Evolutionary conservation across 2,888 invertebrate species (phyloP), one percentile per base, ranked within the genome.

Genomic region (Agrotis segetum): DNA sequence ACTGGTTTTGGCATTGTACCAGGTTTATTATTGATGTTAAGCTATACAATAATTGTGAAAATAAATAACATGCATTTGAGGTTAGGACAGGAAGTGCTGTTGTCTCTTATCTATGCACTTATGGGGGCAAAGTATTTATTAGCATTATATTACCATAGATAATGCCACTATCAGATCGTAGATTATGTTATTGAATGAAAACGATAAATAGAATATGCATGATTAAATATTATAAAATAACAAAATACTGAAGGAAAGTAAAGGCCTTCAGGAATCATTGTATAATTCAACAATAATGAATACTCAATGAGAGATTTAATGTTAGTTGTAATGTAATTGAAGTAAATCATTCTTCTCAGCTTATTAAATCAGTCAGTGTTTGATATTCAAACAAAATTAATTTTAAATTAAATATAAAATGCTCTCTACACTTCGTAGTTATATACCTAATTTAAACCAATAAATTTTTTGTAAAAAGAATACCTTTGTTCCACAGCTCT

Each of bases 51-150:
- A 55, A 3, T 34, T 34, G 1, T 67, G 62, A 58, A 21, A 24
- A 58, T 55, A 58, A 74, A 64, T 75, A 67, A 52, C 17, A 67
- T 1, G 29, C 46, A 67, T 78, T 74, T 84, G 79, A 72, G 71
- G 72, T 74, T 81, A 73, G 56, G 11, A 56, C 46, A 49, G 17
- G n/a, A 56, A 63, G 29, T 63, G 52, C 58, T 63, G 24, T 66
- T 72, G 50, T 69, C 52, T 68, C 6, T 47, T 75, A 65, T 40
- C 49, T 56, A 5, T 61, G n/a, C 16, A 46, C 11, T 1, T 49
- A 49, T 3, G 11, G 29, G 7, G 7, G 13, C n/a, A 67, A 44
- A 58, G 24, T 5, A 63, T 56, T 64, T 56, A 34, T 66, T 65
- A 62, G 29, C 66, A 73, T 62, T 56, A 68, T n/a, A 52, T 63